Base-by-base conservation (phyloP, 2,888 invertebrate species). In the Ditylenchus weischeri region DNA sequence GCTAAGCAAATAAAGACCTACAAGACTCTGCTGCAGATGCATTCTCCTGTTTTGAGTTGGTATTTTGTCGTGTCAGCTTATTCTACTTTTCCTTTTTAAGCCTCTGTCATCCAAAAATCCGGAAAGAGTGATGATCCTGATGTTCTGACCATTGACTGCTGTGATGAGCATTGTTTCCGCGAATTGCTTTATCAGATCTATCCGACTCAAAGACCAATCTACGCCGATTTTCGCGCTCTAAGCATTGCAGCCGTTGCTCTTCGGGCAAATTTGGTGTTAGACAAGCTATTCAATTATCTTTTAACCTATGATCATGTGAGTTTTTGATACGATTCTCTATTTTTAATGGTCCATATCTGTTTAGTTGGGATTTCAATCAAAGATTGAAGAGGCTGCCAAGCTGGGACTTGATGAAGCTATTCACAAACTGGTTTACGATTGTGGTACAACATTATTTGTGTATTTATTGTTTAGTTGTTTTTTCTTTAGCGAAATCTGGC, bases 101-200 rank as follows among this genome's bases (percentile, higher is more conserved):
- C 29, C 2, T n/a, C 29, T 5, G 29, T 4, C 5, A 29, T 29
- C 29, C 29, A 29, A 5, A 29, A 29, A 29, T 29, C 5, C 29
- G 5, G 5, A 29, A 29, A 29, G 29, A 2, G 29, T 29, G 5
- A 29, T 29, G 29, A 29, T 4, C 29, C 5, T 4, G 23, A 21
- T n/a, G 36, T 54, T 43, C 64, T 76, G 64, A 61, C 62, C 43
- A 72, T 70, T 54, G 59, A 57, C 0, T 60, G 51, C 4, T 64
- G 69, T 35, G 72, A 70, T 18, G 68, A 69, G 50, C 48, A 65
- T 21, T 69, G 67, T 7, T 74, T 77, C 58, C 60, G 71, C 38
- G 77, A 77, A 51, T 66, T 77, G 15, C 70, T 77, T 36, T 71
- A 71, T 57, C 75, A 76, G 49, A 67, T 71, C 18, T 75, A 78